Conservation (phyloP, 2,797 vertebrate species). For the Chiropotes sagulatus region DNA sequence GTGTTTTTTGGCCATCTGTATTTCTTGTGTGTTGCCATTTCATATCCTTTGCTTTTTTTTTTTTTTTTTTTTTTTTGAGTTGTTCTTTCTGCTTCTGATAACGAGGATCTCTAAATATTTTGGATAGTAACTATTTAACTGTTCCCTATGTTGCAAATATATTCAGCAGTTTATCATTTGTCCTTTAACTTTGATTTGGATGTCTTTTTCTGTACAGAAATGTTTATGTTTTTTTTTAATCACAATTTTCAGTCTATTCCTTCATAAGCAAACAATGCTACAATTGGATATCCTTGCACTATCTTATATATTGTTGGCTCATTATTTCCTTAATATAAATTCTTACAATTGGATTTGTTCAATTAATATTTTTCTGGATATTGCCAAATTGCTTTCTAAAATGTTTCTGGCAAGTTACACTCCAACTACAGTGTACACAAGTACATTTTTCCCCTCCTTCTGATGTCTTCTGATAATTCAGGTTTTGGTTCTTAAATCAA, state of each 20-base stretch:
- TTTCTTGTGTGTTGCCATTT: neutral
- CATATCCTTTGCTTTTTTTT: neutral
- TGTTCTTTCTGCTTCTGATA: constrained; percentile 42
- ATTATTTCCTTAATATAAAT: constrained; percentile 48
- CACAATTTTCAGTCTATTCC: neutral
- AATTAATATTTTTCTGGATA: constrained; percentile 5
- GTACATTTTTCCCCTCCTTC: neutral
- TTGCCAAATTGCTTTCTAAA: constrained; percentile 13
- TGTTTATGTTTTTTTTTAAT: neutral
- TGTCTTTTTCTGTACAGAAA: neutral
- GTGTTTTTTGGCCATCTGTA: constrained; percentile 25
- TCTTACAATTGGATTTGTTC: constrained; percentile 6
- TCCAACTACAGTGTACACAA: neutral
- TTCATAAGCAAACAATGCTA: neutral
- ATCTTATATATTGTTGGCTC: neutral
- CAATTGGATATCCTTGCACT: neutral
- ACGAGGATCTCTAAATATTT: neutral
- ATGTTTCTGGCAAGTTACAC: constrained; percentile 14
- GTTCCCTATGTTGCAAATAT: neutral
- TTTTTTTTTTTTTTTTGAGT: constrained; percentile 24
- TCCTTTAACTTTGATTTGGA: constrained; percentile 36
- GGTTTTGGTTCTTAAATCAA: constrained; percentile 25
- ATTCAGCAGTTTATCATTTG: neutral
- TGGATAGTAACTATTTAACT: neutral
- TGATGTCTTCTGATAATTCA: constrained; percentile 6